Conservation (phyloP, 30 jellyfish, hydroid and myxozoan genomes). For the Nemopilema nomurai region DNA sequence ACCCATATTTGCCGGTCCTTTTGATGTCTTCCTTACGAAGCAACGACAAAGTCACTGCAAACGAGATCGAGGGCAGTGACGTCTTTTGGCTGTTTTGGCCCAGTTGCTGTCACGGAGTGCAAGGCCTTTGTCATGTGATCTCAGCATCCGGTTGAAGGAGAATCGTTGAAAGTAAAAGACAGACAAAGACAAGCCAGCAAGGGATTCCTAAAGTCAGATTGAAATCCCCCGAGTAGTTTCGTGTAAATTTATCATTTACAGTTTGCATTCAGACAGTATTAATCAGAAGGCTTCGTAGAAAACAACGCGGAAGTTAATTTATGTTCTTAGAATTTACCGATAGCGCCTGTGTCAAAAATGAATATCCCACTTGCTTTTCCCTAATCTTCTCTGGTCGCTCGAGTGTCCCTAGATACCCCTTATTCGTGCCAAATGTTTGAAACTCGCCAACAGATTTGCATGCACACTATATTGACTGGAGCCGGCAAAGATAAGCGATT, state of each 20-base stretch:
- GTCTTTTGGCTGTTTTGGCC: not conserved
- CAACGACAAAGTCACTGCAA: not conserved
- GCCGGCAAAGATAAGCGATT: too few relatives aligned
- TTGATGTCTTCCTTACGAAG: not conserved
- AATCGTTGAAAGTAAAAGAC: not conserved
- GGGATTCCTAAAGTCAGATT: not conserved
- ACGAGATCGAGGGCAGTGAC: not conserved
- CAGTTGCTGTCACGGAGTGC: too few relatives aligned
- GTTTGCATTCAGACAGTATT: not conserved
- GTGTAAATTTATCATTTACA: not conserved
- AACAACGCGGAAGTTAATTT: constrained; percentile 8
- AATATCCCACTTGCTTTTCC: too few relatives aligned
- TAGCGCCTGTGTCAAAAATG: not conserved
- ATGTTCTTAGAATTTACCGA: not conserved
- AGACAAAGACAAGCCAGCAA: not conserved
- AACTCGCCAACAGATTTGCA: too few relatives aligned
- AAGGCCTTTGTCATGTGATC: too few relatives aligned
- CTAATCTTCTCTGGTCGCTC: too few relatives aligned
- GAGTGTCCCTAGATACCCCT: too few relatives aligned
- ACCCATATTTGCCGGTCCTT: too few relatives aligned
- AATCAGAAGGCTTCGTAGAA: not conserved
- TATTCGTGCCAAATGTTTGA: too few relatives aligned
- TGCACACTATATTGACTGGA: too few relatives aligned
- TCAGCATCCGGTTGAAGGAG: not conserved
- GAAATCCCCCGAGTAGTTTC: not conserved